Evolutionary conservation across 2,888 invertebrate species (phyloP).

Genomic region (Hyalella azteca): DNA sequence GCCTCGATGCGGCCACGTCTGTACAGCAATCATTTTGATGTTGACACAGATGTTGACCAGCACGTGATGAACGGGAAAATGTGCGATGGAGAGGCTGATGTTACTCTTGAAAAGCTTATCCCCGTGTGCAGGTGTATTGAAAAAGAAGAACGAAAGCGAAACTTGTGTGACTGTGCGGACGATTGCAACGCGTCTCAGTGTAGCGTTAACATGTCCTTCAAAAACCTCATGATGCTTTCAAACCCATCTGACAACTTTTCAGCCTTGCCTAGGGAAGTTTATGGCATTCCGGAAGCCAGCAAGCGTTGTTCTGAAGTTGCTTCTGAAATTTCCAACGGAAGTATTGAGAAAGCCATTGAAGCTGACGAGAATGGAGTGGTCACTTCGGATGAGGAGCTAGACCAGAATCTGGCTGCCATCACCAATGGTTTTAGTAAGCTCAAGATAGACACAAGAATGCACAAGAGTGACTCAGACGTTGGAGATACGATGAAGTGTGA

Average conservation of each 20-base stretch:
- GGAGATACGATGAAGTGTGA: not conserved
- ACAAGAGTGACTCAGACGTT: constrained; percentile 26
- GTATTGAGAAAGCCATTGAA: constrained; percentile 25
- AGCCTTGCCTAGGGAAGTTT: not conserved
- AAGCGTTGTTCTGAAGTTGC: constrained; percentile 34
- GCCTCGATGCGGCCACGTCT: not conserved
- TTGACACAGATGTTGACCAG: not conserved
- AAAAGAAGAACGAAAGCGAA: constrained; percentile 1
- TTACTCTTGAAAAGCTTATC: constrained; percentile 21
- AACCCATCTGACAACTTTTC: not conserved
- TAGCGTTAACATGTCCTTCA: not conserved
- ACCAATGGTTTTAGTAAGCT: not conserved
- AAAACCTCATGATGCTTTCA: constrained; percentile 7
- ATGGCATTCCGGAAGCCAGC: constrained; percentile 35
- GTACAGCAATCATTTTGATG: not conserved
- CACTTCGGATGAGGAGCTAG: constrained; percentile 5
- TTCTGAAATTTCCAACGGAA: constrained; percentile 16
- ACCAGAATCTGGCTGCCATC: not conserved
- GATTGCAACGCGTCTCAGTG: not conserved
- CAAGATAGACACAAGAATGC: not conserved
- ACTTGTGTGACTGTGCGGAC: not conserved
- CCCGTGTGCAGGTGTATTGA: constrained; percentile 33
- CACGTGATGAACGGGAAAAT: not conserved
- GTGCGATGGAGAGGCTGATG: constrained; percentile 29
- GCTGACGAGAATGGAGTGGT: constrained; percentile 28